A percentile compares a stretch with the other conserved stretches of the same genome.
phyloP scores from a whole-genome alignment of 1,140 invertebrate species.

The Eurosta solidaginis region DNA sequence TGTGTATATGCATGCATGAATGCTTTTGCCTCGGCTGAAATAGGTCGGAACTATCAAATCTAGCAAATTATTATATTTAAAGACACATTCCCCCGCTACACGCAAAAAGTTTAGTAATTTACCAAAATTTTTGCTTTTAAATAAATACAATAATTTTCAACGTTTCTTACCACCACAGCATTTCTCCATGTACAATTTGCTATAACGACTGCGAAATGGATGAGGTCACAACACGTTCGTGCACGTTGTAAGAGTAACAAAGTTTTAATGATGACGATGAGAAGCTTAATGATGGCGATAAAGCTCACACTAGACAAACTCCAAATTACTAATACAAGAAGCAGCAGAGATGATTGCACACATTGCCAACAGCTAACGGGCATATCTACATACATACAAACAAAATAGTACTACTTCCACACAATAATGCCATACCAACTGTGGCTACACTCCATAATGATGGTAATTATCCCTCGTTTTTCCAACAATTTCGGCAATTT shows the following conservation, averaged over 20 bases:
- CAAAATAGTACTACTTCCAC: background rate
- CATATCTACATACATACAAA: too few relatives aligned
- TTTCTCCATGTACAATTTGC: background rate
- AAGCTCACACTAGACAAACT: background rate
- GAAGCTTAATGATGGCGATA: conserved; percentile 1
- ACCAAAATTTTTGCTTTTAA: background rate
- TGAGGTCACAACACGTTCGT: background rate
- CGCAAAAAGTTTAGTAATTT: conserved; percentile 22
- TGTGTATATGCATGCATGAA: background rate
- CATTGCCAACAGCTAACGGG: background rate
- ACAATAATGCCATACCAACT: background rate
- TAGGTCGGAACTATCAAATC: background rate
- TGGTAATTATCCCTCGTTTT: conserved; percentile 60
- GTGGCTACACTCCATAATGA: conserved; percentile 58
- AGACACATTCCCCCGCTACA: conserved; percentile 30
- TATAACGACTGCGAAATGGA: background rate
- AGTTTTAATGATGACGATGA: conserved; percentile 29
- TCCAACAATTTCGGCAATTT: conserved; percentile 43
- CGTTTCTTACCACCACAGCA: background rate
- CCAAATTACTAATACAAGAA: background rate
- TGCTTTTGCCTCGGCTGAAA: background rate
- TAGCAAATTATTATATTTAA: conserved; percentile 29
- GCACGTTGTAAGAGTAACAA: background rate
- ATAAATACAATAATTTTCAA: background rate
- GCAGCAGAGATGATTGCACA: background rate